Percentiles rank a stretch among this genome's conserved stretches.
Conservation (phyloP, 2,888 invertebrate genomes). For the Tanypteryx hageni region DNA sequence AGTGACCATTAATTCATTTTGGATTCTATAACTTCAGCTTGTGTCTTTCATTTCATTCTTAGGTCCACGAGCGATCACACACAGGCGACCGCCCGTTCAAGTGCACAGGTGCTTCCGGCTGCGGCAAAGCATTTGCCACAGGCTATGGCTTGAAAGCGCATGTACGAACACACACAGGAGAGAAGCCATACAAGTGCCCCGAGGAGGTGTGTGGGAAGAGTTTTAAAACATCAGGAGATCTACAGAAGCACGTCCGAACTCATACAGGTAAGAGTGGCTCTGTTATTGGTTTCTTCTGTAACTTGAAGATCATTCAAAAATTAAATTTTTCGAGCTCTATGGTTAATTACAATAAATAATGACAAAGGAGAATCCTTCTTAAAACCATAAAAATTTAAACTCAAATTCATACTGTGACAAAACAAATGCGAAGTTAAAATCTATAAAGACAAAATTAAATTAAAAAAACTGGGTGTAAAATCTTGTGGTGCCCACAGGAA, state of each 20-base stretch:
- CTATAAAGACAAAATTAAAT: too few species aligned
- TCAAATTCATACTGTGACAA: not conserved
- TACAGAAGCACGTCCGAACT: constrained; percentile 79
- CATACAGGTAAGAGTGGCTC: constrained; percentile 76
- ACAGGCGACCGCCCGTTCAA: constrained; percentile 75
- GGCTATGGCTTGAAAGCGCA: constrained; percentile 79
- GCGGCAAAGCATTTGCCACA: constrained; percentile 75
- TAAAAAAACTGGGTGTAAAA: too few species aligned
- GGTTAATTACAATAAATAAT: too few species aligned
- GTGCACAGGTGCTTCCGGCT: constrained; percentile 72
- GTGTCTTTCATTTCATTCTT: not conserved
- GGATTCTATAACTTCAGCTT: not conserved
- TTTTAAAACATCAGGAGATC: constrained; percentile 80
- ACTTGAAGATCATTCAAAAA: too few species aligned
- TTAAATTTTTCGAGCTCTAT: not conserved
- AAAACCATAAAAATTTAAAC: not conserved
- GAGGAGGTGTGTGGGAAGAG: constrained; percentile 77
- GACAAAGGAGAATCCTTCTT: not conserved
- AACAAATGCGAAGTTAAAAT: too few species aligned
- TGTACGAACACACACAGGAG: constrained; percentile 79
- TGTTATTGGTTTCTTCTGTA: constrained; percentile 66
- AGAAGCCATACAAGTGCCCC: constrained; percentile 79
- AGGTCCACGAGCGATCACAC: constrained; percentile 75
- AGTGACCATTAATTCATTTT: too few species aligned
- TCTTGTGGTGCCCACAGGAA: too few species aligned